Base-by-base conservation (phyloP, 2,113 vertebrate species). In the Gymnogyps californianus region DNA sequence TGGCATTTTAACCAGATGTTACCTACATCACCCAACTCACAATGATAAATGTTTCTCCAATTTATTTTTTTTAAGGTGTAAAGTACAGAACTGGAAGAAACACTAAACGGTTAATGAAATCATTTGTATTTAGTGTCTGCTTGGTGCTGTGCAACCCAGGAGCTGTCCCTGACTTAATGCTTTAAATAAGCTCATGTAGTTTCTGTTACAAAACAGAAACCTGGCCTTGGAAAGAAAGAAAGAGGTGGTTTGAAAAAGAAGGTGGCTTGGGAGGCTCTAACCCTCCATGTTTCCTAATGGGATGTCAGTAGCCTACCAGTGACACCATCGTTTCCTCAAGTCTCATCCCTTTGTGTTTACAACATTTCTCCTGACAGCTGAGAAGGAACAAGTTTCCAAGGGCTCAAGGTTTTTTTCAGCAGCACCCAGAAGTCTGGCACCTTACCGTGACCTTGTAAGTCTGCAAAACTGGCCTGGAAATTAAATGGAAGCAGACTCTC, bases 351-450 rank as follows among this genome's bases (percentile, higher is more conserved):
- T 80, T 77, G 25, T 75, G 32, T 88, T 93, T 75, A 74, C 40
- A 79, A 0, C 38, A 44, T 78, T 86, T 87, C 79, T 83, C 18
- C 76, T 90, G 71, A 62, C 65, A 77, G 55, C 55, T 81, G 52
- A 74, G 62, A 78, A 90, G 72, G 71, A 89, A 38, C 29, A 82
- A 94, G 69, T 86, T 94, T 92, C 71, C 69, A 89, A 71, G 31
- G 64, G 54, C 79, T 76, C 72, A 38, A 32, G 61, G 24, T 6
- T 44, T 91, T 93, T 89, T 85, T 44, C 88, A 93, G 76, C 88
- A 95, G 95, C 92, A 96, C 94, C 97, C 96, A 93, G 94, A 94
- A 96, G 90, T 93, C 95, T 97, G 97, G 88, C 88, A 93, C 78
- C 93, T 96, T 93, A 90, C n/a, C 44, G 86, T 89, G 91, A 94